phyloP scores from a whole-genome alignment of 2,888 invertebrate species.

The Amiota communis region DNA sequence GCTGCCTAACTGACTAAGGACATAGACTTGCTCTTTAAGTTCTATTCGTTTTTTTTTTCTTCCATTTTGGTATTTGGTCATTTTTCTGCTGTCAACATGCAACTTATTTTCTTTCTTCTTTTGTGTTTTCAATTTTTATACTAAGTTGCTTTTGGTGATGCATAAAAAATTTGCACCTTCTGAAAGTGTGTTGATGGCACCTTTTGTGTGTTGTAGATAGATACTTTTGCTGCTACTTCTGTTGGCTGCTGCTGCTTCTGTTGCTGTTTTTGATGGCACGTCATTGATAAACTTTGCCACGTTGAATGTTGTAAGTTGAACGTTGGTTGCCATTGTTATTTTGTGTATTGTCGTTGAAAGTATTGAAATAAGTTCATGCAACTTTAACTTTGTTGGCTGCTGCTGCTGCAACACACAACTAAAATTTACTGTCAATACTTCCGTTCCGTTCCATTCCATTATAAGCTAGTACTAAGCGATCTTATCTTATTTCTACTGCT shows the following conservation, averaged over 20 bases:
- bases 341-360: conserved; percentile 9
- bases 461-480: conserved; percentile 9
- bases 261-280: conserved; percentile 46
- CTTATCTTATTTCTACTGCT: not conserved
- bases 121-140: conserved; percentile 33
- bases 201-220: conserved; percentile 27
- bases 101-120: conserved; percentile 22
- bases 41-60: not conserved
- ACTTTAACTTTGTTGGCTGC: conserved; percentile 17
- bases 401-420: not conserved
- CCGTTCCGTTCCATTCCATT: conserved; percentile 38
- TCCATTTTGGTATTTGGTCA: conserved; percentile 39
- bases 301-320: conserved; percentile 21
- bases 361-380: conserved; percentile 37
- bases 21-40: conserved; percentile 65
- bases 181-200: conserved; percentile 38
- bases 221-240: conserved; percentile 50
- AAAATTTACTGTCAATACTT: conserved; percentile 44
- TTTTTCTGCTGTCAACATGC: conserved; percentile 30
- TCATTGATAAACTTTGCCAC: conserved; percentile 49
- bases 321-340: not conserved
- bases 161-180: conserved; percentile 30
- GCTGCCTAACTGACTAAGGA: conserved; percentile 43
- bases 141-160: conserved; percentile 15
- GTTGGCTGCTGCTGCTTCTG: conserved; percentile 21